phyloP scores from a whole-genome alignment of 2,113 vertebrate genomes.

The Myocastor coypus region DNA sequence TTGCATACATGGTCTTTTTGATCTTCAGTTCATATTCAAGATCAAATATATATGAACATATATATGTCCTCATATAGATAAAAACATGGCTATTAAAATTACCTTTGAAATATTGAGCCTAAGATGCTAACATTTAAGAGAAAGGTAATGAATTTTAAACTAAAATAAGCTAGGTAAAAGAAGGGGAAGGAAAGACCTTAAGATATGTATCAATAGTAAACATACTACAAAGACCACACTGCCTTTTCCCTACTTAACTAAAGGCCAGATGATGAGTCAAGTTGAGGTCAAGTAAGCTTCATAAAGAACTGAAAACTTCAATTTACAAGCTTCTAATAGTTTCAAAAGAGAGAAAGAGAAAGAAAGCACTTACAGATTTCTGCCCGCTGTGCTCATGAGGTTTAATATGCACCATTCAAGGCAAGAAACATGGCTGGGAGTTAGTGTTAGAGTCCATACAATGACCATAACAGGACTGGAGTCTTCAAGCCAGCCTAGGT shows the following conservation, averaged over 20 bases:
- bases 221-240: neutral
- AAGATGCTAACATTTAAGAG: neutral
- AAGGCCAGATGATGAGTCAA: neutral
- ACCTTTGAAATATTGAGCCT: neutral
- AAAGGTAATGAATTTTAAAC: neutral
- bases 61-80: neutral
- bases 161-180: neutral
- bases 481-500: neutral
- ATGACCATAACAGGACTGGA: neutral
- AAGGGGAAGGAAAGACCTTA: neutral
- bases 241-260: neutral
- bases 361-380: neutral
- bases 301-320: neutral
- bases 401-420: neutral
- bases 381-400: neutral
- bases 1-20: neutral
- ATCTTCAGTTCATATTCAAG: neutral
- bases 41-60: neutral
- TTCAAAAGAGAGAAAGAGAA: neutral
- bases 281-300: neutral
- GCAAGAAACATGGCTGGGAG: neutral
- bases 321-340: neutral
- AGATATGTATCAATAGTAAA: neutral
- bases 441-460: neutral
- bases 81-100: constrained; percentile 4